A percentile compares a stretch with the other conserved stretches of the same genome.
Conservation (phyloP, 2,113 vertebrate genomes). For the Paracyprichromis sp. region DNA sequence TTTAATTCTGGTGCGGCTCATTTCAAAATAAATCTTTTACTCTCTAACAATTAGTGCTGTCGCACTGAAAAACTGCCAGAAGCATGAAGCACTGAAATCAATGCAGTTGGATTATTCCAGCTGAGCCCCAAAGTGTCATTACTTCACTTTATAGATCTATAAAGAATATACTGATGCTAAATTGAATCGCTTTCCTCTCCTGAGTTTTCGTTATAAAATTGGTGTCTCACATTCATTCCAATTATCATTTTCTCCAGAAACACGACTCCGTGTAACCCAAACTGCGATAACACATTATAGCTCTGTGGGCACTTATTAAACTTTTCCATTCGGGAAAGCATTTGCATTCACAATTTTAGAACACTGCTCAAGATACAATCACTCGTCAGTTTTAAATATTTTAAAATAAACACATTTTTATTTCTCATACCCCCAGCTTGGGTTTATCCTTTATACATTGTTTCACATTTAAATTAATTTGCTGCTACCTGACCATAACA, state of each 20-base stretch:
- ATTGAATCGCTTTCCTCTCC: not conserved
- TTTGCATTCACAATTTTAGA: not conserved
- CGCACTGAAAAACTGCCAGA: not conserved
- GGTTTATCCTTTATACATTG: not conserved
- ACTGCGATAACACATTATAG: not conserved
- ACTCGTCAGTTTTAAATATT: not conserved
- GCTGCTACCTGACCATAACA: not conserved
- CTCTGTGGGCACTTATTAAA: not conserved
- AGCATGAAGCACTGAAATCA: not conserved
- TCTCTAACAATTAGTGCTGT: conserved; percentile 6
- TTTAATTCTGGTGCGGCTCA: not conserved
- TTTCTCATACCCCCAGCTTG: not conserved
- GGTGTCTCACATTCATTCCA: not conserved
- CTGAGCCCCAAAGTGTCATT: conserved; percentile 18
- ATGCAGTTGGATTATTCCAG: conserved; percentile 20
- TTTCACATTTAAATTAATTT: not conserved
- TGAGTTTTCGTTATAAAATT: not conserved
- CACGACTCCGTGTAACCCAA: not conserved
- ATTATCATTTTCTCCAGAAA: not conserved
- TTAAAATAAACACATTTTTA: not conserved
- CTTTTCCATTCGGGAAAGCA: not conserved
- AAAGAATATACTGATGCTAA: not conserved
- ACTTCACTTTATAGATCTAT: conserved; percentile 15
- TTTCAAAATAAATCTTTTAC: conserved; percentile 24
- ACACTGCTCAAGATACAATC: not conserved